Base-by-base conservation (phyloP, 2,888 invertebrate genomes). In the Drosophila meridionalis region DNA sequence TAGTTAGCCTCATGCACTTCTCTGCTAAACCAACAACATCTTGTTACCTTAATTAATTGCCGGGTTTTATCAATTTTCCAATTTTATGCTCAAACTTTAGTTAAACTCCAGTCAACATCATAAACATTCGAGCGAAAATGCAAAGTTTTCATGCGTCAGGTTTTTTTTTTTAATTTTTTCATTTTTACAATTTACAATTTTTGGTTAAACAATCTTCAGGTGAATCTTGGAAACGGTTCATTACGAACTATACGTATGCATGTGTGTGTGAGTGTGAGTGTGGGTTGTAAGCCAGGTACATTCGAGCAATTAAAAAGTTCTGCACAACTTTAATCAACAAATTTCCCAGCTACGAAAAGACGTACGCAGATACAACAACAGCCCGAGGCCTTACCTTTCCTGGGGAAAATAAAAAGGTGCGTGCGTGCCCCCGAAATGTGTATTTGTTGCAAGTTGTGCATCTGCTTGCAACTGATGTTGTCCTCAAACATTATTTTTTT, bases 281-380 rank as follows among this genome's bases (percentile, higher is more conserved):
- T 45, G 40, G 30, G 8, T 32, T 28, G 62, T 32, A 26, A 28
- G 40, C n/a, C 61, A 60, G 50, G 36, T 67, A 71, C 70, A 80
- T 66, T 34, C 48, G 66, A 61, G 89, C 85, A 85, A 85, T 85
- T 85, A 85, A 85, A 85, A 85, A 85, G 77, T 89, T 89, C 67
- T 72, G 72, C 77, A 77, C 77, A 89, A 85, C 71, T 85, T 84
- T 89, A 85, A 87, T 85, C 87, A 89, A 89, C 73, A 80, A 82
- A 89, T 84, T 85, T 89, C 80, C 85, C 85, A 83, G 72, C 76
- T 63, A 64, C 58, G 32, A 59, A 58, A 50, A 65, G 48, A 8
- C 36, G 36, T 26, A 28, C n/a, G 32, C 40, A 40, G 50, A 11
- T 50, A 36, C 38, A 36, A 20, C 20, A 56, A 32, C 62, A 56